A percentile compares a stretch with the other conserved stretches of the same genome.
Conservation (phyloP, 2,113 vertebrate species). For the Todiramphus chloris region DNA sequence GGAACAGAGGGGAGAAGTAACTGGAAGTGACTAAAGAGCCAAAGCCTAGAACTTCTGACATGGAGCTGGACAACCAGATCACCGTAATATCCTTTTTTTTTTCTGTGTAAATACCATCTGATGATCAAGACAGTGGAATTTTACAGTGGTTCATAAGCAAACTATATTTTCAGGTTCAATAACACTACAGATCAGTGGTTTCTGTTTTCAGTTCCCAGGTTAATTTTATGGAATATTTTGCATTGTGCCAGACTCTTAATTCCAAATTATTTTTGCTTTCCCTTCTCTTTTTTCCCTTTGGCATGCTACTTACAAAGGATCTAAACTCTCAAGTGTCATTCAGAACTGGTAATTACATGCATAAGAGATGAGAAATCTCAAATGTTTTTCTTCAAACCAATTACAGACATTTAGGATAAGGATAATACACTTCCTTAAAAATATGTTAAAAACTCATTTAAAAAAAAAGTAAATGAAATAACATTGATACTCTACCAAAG, state of each 20-base stretch:
- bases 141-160: constrained; percentile 18
- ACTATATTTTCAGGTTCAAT: constrained; percentile 38
- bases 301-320: constrained; percentile 19
- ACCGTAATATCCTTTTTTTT: neutral
- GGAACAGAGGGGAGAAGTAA: neutral
- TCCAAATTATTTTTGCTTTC: constrained; percentile 39
- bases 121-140: constrained; percentile 18
- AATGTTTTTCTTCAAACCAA: neutral
- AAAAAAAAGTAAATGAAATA: neutral
- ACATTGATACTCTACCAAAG: neutral
- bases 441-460: neutral
- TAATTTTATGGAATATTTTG: constrained; percentile 58
- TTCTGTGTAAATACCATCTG: neutral
- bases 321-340: constrained; percentile 17
- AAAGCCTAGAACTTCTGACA: neutral
- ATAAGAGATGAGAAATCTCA: neutral
- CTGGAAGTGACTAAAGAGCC: neutral
- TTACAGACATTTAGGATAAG: neutral
- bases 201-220: constrained; percentile 35
- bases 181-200: neutral
- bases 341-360: neutral
- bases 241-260: constrained; percentile 2
- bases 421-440: neutral
- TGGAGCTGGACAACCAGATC: neutral
- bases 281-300: neutral